Evolutionary conservation across 2,888 invertebrate species (phyloP), one percentile per base, ranked within the genome.

Genomic region (Netelia virgata): DNA sequence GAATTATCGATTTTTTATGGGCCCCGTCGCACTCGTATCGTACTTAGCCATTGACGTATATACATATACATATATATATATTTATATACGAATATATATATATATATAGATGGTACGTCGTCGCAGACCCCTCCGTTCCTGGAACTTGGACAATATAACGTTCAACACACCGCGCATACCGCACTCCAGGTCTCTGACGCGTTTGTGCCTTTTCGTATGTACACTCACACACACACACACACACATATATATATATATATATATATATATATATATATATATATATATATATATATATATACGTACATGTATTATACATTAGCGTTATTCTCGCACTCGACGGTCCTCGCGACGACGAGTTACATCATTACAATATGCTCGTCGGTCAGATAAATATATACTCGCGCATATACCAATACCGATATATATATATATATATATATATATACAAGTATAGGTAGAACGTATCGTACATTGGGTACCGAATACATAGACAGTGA

Each of bases 91-190:
- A n/a, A 5, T 43, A 61, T n/a, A 41, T 41, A 47, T 16, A 18
- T 18, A 11, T 72, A 20, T 55, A 72, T 63, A 69, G 69, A 11
- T 69, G 59, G 72, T 59, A 68, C 73, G 73, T 82, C 66, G 73
- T 63, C 74, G 55, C 68, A 57, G 66, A 61, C 68, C 43, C 74
- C 68, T 59, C 43, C 41, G 73, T 83, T 83, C 74, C 82, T 72
- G 82, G 82, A 82, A 82, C 83, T 83, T 69, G 69, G 83, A 83
- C 83, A 78, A 78, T 78, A 82, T 73, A 50, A 43, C 61, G 53
- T 76, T 55, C 28, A 28, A 69, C 69, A 64, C 43, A 69, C 68
- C 82, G 77, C 82, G 66, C 82, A 57, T 68, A 76, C 64, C 64
- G 43, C 11, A 47, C 47, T 47, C 11, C 66, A 16, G 64, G 16